A percentile compares a stretch with the other conserved stretches of the same genome.
Conservation (phyloP, 2,113 vertebrate species). For the Uria aalge region DNA sequence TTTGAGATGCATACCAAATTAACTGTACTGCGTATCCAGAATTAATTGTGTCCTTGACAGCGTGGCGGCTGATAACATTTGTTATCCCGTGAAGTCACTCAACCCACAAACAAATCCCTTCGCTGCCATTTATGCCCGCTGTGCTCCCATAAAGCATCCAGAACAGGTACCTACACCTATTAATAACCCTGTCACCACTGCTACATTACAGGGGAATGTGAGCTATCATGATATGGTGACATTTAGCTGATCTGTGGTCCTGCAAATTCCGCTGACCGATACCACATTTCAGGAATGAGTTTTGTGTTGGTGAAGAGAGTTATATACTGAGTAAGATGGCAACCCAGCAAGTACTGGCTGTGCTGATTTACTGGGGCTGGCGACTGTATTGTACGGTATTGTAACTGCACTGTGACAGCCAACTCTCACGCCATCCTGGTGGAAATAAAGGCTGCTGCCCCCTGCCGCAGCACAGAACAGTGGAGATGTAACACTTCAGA, state of each 20-base stretch:
- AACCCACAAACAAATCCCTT: slow-evolving; percentile 54
- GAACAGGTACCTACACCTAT: slow-evolving; percentile 39
- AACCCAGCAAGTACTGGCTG: neutral
- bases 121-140: slow-evolving; percentile 46
- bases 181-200: slow-evolving; percentile 17
- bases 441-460: neutral
- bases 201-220: neutral
- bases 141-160: slow-evolving; percentile 48
- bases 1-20: slow-evolving; percentile 60
- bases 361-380: slow-evolving; percentile 21
- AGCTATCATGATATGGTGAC: slow-evolving; percentile 15
- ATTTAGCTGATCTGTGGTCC: slow-evolving; percentile 36
- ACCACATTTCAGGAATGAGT: neutral
- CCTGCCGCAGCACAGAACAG: neutral
- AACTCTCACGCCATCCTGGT: neutral
- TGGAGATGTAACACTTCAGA: neutral
- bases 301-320: neutral
- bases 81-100: slow-evolving; percentile 55
- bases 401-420: neutral
- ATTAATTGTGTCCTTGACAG: slow-evolving; percentile 64
- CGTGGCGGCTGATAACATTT: slow-evolving; percentile 4
- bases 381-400: neutral
- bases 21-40: slow-evolving; percentile 23
- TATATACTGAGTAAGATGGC: neutral
- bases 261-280: slow-evolving; percentile 27